These are phyloP conservation scores for Tokudaia tokunoshimensis DNA, from an alignment of 2,797 vertebrate genomes.

Conservation along the genomic window DNA sequence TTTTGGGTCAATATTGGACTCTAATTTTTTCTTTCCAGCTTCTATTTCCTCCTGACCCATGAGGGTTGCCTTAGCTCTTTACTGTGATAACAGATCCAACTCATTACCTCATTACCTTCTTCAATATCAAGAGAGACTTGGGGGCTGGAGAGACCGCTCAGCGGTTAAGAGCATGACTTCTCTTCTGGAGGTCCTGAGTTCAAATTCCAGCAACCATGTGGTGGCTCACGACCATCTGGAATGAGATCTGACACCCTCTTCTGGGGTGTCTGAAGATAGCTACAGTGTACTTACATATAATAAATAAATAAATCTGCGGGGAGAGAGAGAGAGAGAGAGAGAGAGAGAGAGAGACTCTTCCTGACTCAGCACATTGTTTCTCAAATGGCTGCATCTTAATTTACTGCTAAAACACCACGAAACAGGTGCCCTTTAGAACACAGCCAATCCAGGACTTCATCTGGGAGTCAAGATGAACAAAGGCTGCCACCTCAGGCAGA, in stretches of 20 bases:
- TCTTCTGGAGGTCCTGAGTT: no score
- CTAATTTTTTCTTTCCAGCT: not conserved
- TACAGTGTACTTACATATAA: no score
- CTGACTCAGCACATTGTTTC: not conserved
- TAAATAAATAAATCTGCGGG: no score
- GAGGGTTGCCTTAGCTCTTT: not conserved
- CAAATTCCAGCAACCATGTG: no score
- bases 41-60: not conserved
- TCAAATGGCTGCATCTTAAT: not conserved
- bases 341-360: not conserved
- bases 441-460: not conserved
- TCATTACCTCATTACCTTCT: not conserved
- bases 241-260: no score
- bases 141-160: no score
- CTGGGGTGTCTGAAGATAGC: no score
- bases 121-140: not conserved
- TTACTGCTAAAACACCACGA: not conserved
- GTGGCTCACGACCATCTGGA: no score
- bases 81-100: not conserved
- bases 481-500: not conserved
- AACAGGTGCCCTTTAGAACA: not conserved
- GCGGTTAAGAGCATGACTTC: no score
- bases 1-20: not conserved
- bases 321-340: no score
- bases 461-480: not conserved